Evolutionary conservation across 2,113 vertebrate genomes (phyloP).

Genomic region (Trochalopteron elliotii): DNA sequence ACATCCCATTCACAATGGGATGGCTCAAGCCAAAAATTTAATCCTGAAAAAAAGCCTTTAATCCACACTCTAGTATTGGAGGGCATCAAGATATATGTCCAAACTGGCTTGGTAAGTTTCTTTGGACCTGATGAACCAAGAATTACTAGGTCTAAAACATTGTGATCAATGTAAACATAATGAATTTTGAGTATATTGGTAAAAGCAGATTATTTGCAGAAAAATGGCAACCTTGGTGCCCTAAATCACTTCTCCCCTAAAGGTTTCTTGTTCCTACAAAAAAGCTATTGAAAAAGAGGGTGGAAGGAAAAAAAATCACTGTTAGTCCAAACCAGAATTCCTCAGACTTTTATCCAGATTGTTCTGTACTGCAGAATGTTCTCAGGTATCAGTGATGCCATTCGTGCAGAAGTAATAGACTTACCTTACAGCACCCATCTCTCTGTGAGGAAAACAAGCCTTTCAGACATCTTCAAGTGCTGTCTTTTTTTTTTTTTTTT

Average conservation of each 20-base stretch:
- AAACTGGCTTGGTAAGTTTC: background rate
- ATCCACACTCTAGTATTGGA: too few species aligned
- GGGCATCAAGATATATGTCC: background rate
- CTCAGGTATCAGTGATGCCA: background rate
- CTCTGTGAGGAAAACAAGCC: background rate
- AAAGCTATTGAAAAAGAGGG: background rate
- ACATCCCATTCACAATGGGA: background rate
- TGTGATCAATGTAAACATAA: background rate
- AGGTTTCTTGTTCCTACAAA: background rate
- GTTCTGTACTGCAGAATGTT: background rate
- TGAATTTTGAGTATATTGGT: background rate
- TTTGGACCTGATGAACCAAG: background rate
- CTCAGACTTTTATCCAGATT: background rate
- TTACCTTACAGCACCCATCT: background rate
- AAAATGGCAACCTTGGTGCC: background rate
- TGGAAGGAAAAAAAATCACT: fast-evolving
- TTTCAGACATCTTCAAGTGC: background rate
- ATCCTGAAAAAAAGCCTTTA: background rate
- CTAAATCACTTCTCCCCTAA: background rate
- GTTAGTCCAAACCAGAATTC: background rate
- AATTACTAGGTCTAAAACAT: background rate
- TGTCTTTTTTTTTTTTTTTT: background rate
- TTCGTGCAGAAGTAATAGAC: background rate
- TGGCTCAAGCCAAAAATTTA: background rate
- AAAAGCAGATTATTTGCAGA: background rate